Base-by-base conservation (phyloP, 1,140 invertebrate species). In the Tigriopus japonicus region DNA sequence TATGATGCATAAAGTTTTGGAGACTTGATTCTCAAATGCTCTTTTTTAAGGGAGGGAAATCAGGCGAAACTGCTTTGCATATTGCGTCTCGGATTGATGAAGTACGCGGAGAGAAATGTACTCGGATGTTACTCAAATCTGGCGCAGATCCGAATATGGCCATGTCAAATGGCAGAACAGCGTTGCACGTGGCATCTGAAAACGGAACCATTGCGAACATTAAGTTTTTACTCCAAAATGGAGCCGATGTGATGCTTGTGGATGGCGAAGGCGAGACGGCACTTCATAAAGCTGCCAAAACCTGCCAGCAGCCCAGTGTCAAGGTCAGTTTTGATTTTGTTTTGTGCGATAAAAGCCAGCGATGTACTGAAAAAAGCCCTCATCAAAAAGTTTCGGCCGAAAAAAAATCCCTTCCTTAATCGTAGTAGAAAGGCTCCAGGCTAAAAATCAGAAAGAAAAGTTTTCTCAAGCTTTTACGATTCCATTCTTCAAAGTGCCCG, bases 111-210 rank as follows among this genome's bases (percentile, higher is more conserved):
- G 91, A 96, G 68, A 84, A 88, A 71, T 98, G 93, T 74, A 93
- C 90, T 10, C 78, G 96, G 62, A 96, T 98, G 90, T 72, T 98
- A 62, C 72, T 98, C 2, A 98, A 98, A 73, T 94, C 89, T 13
- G 95, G 95, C 3, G 94, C 94, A 9, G 85, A 91, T 63, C 87
- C 94, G 0, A 98, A 99, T 74, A 78, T 88, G 58, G 79, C 80
- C 0, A 88, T 83, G 7, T 82, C 96, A 71, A 90, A 95, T 71
- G 92, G 92, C 14, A 85, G 93, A 71, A 93, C 90, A 0, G 86
- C 91, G 0, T 83, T 95, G 1, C 91, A 95, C 65, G 85, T 92
- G 1, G 87, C 91, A 0, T 86, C 89, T 0, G 80, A 84, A 60
- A 79, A 87, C 68, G 91, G 92, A 0, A 89, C 93, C 68, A 69